Base-by-base conservation (phyloP, 2,888 invertebrate species). In the Elmis aenea region DNA sequence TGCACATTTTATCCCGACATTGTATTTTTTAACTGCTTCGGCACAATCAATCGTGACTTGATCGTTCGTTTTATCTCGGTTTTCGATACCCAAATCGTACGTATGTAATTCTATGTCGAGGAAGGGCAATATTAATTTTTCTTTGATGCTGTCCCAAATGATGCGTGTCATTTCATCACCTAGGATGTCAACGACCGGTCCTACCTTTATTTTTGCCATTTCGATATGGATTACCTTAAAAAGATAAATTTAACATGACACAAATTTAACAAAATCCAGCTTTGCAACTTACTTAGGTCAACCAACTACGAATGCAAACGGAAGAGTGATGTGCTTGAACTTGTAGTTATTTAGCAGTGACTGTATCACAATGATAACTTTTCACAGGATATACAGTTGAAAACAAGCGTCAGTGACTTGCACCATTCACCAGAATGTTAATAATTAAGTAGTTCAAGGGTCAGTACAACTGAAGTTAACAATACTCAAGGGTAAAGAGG, bases 1-100 rank as follows among this genome's bases (percentile, higher is more conserved):
- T 13, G 97, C 97, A 71, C 99, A 99, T 69, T 99, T 99, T 50
- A 99, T 91, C 23, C 97, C 99, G 30, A 99, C 97, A 69, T 93
- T 95, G 73, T 94, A 96, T 64, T 92, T 91, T 66, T 92, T 88
- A 36, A 97, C 80, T 8, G 97, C 97, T 66, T 95, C 84, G 4
- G 97, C 97, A 67, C 95, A 94, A 52, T 97, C 97, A 46, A 95
- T 74, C 1, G 97, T 99, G 2, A 99, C 94, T 70, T 93, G 83
- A 64, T 99, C 97, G 40, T 89, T 77, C 29, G 97, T 99, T 53
- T 82, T 78, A 65, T 99, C 96, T 42, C 97, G 79, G 66, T 93
- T 77, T 72, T 97, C 91, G 53, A 99, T 92, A 27, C 97, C 92
- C 59, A 99, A 76, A 69, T 99, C 99, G 66, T 79, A 97, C 4